These are phyloP conservation scores for Osedax frankpressi DNA, from an alignment of 2,888 invertebrate species.

Conservation along the genomic window DNA sequence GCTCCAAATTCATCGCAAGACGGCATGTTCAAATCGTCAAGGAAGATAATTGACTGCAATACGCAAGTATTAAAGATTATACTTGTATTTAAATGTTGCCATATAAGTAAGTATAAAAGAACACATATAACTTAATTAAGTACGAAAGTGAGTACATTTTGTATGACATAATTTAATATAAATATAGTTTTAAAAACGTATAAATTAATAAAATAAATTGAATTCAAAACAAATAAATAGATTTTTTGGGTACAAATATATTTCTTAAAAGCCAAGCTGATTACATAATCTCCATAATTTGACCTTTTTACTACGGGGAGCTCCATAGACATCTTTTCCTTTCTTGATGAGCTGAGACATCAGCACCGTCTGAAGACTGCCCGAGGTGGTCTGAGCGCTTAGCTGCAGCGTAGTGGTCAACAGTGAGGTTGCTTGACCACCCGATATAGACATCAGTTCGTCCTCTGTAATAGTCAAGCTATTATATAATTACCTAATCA, in stretches of 20 bases:
- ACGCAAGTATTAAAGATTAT: not conserved
- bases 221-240: too few relatives aligned
- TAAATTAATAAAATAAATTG: too few relatives aligned
- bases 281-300: too few relatives aligned
- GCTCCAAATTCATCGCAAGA: slow-evolving; percentile 44
- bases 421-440: slow-evolving; percentile 28
- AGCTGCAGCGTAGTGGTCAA: slow-evolving; percentile 41
- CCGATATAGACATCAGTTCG: slow-evolving; percentile 20
- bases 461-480: too few relatives aligned
- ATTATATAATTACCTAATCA: too few relatives aligned
- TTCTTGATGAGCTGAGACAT: slow-evolving; percentile 43
- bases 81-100: not conserved
- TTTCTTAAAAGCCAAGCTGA: too few relatives aligned
- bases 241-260: too few relatives aligned
- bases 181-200: too few relatives aligned
- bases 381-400: slow-evolving; percentile 44
- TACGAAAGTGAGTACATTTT: too few relatives aligned
- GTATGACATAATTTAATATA: too few relatives aligned
- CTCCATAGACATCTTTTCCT: slow-evolving; percentile 40
- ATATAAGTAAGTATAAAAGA: not conserved
- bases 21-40: slow-evolving; percentile 46
- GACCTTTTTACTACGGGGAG: slow-evolving; percentile 43
- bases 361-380: slow-evolving; percentile 39
- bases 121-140: not conserved
- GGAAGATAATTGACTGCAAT: slow-evolving; percentile 39